A percentile compares a stretch with the other conserved stretches of the same genome.
These are phyloP conservation scores for Accipiter cooperii DNA, from an alignment of 2,113 vertebrate species.

Conservation along the genomic window DNA sequence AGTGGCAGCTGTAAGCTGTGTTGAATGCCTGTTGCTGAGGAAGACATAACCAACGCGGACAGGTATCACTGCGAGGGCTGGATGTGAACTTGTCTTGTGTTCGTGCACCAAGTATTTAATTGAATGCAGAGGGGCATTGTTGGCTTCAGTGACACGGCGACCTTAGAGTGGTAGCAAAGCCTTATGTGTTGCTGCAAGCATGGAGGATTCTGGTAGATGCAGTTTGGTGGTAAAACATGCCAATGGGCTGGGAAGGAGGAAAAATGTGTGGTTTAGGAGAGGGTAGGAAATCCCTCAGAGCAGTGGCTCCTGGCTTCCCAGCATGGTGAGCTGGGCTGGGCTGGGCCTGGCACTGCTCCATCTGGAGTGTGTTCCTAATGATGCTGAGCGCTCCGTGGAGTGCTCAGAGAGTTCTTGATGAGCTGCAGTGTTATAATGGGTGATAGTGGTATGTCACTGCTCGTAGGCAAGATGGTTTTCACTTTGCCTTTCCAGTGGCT, in stretches of 20 bases:
- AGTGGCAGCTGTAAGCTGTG: not conserved
- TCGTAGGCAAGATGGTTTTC: not conserved
- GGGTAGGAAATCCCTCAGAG: not conserved
- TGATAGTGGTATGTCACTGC: rapidly evolving
- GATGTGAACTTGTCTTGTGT: not conserved
- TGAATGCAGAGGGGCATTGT: not conserved
- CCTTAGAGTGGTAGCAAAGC: not conserved
- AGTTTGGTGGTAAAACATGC: not conserved
- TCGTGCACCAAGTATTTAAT: not conserved
- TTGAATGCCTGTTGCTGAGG: not conserved
- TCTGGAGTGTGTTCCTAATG: not conserved
- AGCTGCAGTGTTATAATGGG: not conserved
- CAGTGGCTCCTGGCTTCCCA: not conserved
- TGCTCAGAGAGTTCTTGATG: not conserved
- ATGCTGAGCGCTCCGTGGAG: not conserved
- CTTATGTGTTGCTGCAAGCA: not conserved
- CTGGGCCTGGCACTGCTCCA: not conserved
- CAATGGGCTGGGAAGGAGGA: not conserved
- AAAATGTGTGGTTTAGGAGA: not conserved
- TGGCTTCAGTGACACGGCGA: not conserved
- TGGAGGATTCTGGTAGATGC: not conserved
- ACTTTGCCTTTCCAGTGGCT: not conserved
- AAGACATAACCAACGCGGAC: rapidly evolving
- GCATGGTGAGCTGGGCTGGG: not conserved
- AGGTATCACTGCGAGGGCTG: not conserved